A percentile compares a stretch with the other conserved stretches of the same genome.
These are phyloP conservation scores for Eupithecia centaureata DNA, from an alignment of 2,888 invertebrate species.

Conservation along the genomic window DNA sequence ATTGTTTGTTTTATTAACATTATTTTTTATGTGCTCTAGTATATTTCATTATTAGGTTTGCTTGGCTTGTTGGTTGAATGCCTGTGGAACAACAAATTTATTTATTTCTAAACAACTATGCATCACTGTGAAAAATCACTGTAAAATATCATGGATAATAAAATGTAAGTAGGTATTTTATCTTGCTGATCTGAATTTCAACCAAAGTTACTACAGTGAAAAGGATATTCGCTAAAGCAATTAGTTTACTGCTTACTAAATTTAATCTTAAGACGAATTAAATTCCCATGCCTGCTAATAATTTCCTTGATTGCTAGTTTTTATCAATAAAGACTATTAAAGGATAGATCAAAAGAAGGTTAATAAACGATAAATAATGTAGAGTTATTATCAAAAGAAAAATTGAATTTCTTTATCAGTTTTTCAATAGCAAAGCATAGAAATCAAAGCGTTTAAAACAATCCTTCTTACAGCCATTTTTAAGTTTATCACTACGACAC, in stretches of 20 bases:
- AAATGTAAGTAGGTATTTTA: not conserved
- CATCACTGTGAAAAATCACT: not conserved
- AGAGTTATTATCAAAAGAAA: not conserved
- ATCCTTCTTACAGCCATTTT: conserved; percentile 32
- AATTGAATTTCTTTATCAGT: not conserved
- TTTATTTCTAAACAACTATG: not conserved
- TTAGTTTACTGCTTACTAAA: not conserved
- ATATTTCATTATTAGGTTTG: not conserved
- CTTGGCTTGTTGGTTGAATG: not conserved
- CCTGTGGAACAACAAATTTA: not conserved
- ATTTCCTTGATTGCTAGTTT: not conserved
- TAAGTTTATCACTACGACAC: conserved; percentile 58
- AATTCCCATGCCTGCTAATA: not conserved
- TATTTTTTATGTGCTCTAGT: not conserved
- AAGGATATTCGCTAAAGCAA: not conserved
- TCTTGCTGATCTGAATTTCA: not conserved
- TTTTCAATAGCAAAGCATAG: not conserved
- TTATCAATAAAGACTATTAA: not conserved
- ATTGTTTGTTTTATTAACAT: not conserved
- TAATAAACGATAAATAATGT: not conserved
- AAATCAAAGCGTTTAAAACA: conserved; percentile 5
- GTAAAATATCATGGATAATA: not conserved
- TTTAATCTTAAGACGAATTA: not conserved
- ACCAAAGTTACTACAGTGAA: not conserved
- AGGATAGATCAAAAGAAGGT: not conserved